Percentiles rank a stretch among this genome's conserved stretches.
These are phyloP conservation scores for Lycocerus yunnanus DNA, from an alignment of 2,888 invertebrate species.

Conservation along the genomic window DNA sequence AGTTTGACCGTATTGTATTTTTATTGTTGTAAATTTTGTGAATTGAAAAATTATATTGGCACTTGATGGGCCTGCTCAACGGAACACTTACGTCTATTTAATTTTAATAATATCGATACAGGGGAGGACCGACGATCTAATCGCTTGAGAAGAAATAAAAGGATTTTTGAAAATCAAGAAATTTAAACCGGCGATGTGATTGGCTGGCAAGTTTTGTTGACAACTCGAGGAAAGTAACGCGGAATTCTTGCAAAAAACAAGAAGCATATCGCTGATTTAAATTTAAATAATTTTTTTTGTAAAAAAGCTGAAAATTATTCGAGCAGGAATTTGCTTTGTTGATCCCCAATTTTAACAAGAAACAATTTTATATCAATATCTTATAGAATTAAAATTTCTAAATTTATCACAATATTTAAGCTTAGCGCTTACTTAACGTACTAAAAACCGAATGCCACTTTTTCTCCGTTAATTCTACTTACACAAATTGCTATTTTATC, in stretches of 20 bases:
- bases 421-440: neutral
- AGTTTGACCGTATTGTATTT: neutral
- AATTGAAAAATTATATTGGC: conserved; percentile 1
- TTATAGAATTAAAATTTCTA: neutral
- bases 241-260: too few relatives aligned
- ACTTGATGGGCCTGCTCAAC: conserved; percentile 1
- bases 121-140: neutral
- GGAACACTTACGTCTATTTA: neutral
- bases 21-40: neutral
- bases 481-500: neutral
- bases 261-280: neutral
- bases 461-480: neutral
- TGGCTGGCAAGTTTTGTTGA: too few relatives aligned
- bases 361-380: neutral
- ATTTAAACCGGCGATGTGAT: neutral
- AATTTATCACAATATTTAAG: neutral
- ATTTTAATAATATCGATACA: neutral
- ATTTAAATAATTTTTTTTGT: neutral
- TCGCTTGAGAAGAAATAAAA: neutral
- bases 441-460: neutral
- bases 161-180: neutral
- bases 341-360: neutral
- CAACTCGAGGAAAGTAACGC: too few relatives aligned
- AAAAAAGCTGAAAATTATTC: neutral
- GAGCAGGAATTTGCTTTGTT: neutral